Percentiles rank a stretch among this genome's conserved stretches.
These are phyloP conservation scores for Graptemys geographica DNA, from an alignment of 2,797 vertebrate genomes.

Conservation along the genomic window DNA sequence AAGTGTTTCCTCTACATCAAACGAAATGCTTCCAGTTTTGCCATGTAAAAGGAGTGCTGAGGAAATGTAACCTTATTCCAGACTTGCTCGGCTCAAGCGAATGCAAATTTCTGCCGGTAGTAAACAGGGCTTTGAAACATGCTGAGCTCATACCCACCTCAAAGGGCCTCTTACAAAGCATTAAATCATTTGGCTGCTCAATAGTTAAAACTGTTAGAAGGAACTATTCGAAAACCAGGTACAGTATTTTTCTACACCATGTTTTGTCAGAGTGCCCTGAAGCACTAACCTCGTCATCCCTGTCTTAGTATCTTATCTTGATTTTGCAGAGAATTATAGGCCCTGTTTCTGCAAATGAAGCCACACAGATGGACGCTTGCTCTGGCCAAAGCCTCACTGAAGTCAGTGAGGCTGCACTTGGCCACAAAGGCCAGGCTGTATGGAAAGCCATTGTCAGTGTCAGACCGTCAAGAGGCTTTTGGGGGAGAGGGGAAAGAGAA, in stretches of 20 bases:
- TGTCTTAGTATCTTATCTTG: rapidly evolving
- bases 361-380: not conserved
- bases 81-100: rapidly evolving
- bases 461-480: not conserved
- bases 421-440: not conserved
- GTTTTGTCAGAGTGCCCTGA: not conserved
- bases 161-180: rapidly evolving
- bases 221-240: rapidly evolving
- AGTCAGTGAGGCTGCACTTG: not conserved
- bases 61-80: rapidly evolving
- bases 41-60: rapidly evolving
- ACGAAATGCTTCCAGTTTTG: not conserved
- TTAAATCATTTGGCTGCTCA: not conserved
- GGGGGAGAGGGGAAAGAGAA: not conserved
- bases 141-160: rapidly evolving
- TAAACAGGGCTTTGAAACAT: rapidly evolving
- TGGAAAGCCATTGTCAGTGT: not conserved
- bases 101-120: not conserved
- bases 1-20: rapidly evolving
- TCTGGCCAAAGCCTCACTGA: not conserved
- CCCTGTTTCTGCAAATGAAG: not conserved
- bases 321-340: rapidly evolving
- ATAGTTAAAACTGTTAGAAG: not conserved
- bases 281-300: rapidly evolving
- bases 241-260: not conserved